A percentile compares a stretch with the other conserved stretches of the same genome.
These are phyloP conservation scores for Microtus pennsylvanicus DNA, from an alignment of 2,113 vertebrate species.

Conservation along the genomic window DNA sequence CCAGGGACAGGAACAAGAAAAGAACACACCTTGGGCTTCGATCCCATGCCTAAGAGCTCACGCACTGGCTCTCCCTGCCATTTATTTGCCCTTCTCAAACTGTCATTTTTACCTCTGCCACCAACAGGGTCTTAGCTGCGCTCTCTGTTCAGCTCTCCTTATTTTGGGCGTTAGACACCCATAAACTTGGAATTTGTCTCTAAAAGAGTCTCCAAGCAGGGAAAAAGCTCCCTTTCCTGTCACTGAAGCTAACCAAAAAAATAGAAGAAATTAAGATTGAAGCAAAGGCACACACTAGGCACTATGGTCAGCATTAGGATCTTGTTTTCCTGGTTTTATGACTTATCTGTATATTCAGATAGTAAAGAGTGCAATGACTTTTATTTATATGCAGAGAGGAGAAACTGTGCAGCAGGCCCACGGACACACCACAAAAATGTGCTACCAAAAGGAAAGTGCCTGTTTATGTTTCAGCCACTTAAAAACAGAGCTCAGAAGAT, in stretches of 20 bases:
- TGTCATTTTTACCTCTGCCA: background rate
- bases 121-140: rapidly evolving
- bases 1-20: too few species aligned
- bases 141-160: background rate
- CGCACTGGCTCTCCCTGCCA: background rate
- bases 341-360: background rate
- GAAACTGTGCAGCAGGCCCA: background rate
- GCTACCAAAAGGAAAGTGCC: background rate
- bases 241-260: background rate
- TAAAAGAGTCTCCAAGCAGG: rapidly evolving
- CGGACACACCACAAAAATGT: background rate
- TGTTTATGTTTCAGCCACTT: background rate
- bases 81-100: background rate
- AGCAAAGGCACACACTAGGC: background rate
- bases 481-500: background rate
- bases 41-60: background rate
- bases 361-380: too few species aligned
- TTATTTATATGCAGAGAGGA: background rate
- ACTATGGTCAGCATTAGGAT: rapidly evolving
- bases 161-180: background rate
- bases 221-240: background rate
- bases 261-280: background rate
- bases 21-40: background rate
- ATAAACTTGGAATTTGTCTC: background rate
- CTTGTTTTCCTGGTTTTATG: background rate